Conservation (phyloP, 2,888 invertebrate species). For the Pemphredon lugubris region DNA sequence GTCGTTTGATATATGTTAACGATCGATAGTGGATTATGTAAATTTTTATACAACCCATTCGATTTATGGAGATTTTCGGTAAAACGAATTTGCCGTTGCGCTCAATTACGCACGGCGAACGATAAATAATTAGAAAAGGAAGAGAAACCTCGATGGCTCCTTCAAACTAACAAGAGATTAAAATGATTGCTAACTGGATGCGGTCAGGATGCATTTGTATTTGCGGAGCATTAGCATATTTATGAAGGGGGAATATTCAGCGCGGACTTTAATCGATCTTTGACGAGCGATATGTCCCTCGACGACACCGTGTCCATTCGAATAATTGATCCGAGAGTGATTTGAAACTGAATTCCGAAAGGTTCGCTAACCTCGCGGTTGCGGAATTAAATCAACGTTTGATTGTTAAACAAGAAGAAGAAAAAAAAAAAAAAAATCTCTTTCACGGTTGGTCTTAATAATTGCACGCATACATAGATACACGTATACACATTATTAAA, state of each 20-base stretch:
- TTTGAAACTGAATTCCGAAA: slow-evolving; percentile 28
- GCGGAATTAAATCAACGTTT: neutral
- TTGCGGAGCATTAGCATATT: slow-evolving; percentile 49
- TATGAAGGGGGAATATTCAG: slow-evolving; percentile 50
- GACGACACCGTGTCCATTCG: slow-evolving; percentile 17
- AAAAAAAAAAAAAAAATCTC: too few species aligned
- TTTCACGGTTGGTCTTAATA: too few species aligned
- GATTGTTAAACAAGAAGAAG: too few species aligned
- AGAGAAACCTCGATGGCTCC: slow-evolving; percentile 31
- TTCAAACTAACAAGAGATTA: slow-evolving; percentile 46
- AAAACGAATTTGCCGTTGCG: slow-evolving; percentile 11
- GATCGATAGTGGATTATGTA: slow-evolving; percentile 16
- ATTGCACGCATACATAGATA: too few species aligned
- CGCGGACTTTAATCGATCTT: slow-evolving; percentile 48
- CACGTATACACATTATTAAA: too few species aligned
- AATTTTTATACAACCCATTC: neutral
- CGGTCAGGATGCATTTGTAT: slow-evolving; percentile 41
- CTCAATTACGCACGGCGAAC: slow-evolving; percentile 18
- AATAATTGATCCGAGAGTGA: slow-evolving; percentile 39
- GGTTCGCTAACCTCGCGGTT: neutral
- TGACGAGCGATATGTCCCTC: slow-evolving; percentile 38
- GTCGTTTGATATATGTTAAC: slow-evolving; percentile 1
- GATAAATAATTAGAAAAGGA: slow-evolving; percentile 25
- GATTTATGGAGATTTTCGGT: slow-evolving; percentile 7
- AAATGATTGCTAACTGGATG: slow-evolving; percentile 34